phyloP scores from a whole-genome alignment of 2,797 vertebrate species.

The Garrulus glandarius region DNA sequence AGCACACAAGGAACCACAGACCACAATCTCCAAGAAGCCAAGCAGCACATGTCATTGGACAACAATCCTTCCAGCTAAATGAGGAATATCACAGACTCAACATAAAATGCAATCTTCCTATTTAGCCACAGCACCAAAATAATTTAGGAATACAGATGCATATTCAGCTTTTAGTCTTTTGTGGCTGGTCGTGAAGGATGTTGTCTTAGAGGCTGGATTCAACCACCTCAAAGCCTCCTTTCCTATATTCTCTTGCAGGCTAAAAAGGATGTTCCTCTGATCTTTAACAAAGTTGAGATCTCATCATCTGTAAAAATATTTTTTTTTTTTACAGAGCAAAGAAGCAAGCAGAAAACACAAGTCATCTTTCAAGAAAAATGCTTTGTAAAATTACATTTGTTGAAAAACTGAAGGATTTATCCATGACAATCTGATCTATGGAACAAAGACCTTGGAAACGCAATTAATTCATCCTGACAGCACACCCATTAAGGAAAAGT shows the following conservation, averaged over 20 bases:
- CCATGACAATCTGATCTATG: neutral
- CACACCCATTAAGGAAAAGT: neutral
- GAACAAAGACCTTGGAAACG: neutral
- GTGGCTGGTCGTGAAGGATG: neutral
- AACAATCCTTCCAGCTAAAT: neutral
- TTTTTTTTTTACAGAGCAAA: neutral
- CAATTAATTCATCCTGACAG: neutral
- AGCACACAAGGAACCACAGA: neutral
- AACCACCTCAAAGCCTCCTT: neutral
- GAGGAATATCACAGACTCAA: neutral
- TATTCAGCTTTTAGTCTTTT: neutral
- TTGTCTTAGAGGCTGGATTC: neutral
- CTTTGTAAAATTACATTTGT: neutral
- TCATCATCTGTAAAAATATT: neutral
- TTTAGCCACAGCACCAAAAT: neutral
- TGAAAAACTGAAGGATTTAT: neutral
- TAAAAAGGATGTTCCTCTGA: neutral
- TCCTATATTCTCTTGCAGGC: neutral
- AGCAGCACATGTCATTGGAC: neutral
- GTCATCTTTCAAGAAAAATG: neutral
- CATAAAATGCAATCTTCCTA: neutral
- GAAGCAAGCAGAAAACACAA: neutral
- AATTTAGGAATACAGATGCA: fast-evolving
- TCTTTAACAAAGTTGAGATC: neutral
- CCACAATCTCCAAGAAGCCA: neutral